Base-by-base conservation (phyloP, 1,140 invertebrate species). In the Thaumatotibia leucotreta region DNA sequence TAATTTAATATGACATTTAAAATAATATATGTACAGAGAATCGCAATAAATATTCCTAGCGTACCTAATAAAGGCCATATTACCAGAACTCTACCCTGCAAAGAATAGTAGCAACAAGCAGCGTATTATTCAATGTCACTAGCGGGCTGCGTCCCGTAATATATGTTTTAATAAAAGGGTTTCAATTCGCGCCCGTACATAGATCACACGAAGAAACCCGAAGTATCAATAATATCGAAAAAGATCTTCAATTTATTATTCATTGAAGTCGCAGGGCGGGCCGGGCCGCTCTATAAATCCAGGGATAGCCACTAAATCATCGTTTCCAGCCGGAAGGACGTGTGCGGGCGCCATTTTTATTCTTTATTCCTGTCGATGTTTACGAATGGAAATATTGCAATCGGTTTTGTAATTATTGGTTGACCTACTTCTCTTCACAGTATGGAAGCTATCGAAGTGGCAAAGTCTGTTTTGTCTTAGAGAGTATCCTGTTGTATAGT, bases 101-200 rank as follows among this genome's bases (percentile, higher is more conserved):
- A 79, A 80, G 80, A 86, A 87, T 83, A 83, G 80, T 85, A 75
- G 86, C 83, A 85, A 89, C 84, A 86, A 84, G 81, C 79, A 85
- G 82, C 75, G 74, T 87, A 89, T 89, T 89, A 88, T 89, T 90
- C 88, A 86, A 80, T 88, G 88, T 90, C 88, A 84, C 69, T 61
- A 71, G 74, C 88, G 79, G 79, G 83, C 80, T 84, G 86, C 79
- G 84, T 83, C 74, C 63, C 69, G 75, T 89, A 89, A 90, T 90
- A 89, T 90, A 90, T 89, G 88, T 82, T 89, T 90, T 90, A 88
- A 90, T 90, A 90, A 89, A 90, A 90, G 82, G 84, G 83, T 85
- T 86, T 80, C 85, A 85, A 86, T 81, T 83, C 78, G 74, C 77
- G 69, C 77, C 76, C 75, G 79, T 79, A 75, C 82, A 79, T 87